Evolutionary conservation across 1,140 invertebrate genomes (phyloP).

Genomic region (Latrodectus geometricus): DNA sequence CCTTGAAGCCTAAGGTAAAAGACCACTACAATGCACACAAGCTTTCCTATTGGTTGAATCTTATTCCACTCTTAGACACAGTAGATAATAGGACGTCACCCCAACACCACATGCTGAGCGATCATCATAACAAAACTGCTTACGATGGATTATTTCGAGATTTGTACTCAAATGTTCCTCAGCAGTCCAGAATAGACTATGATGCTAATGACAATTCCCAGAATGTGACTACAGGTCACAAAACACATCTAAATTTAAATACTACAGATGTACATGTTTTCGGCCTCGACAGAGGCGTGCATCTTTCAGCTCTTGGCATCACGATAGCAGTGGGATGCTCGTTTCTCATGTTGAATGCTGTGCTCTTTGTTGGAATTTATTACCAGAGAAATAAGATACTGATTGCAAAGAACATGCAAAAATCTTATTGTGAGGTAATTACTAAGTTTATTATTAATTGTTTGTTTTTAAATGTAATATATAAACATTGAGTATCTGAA

Average conservation of each 20-base stretch:
- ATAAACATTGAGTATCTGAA: no score
- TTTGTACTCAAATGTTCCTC: slow-evolving; percentile 14
- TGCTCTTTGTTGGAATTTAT: slow-evolving; percentile 93
- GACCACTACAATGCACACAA: slow-evolving; percentile 91
- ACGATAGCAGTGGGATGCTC: slow-evolving; percentile 93
- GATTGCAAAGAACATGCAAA: slow-evolving; percentile 44
- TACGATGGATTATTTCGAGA: slow-evolving; percentile 62
- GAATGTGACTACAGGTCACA: not conserved
- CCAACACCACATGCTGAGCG: slow-evolving; percentile 51
- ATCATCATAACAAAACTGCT: slow-evolving; percentile 54
- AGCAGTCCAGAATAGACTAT: not conserved
- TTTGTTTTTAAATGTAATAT: no score
- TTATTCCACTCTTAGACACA: slow-evolving; percentile 87
- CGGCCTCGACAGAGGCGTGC: slow-evolving; percentile 73
- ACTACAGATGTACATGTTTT: slow-evolving; percentile 33
- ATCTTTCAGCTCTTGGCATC: slow-evolving; percentile 88
- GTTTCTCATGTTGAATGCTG: slow-evolving; percentile 87
- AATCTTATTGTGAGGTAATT: slow-evolving; percentile 35
- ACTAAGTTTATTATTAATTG: no score
- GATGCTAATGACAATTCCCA: not conserved
- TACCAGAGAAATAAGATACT: slow-evolving; percentile 83
- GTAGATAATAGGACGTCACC: slow-evolving; percentile 29
- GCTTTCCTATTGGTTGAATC: slow-evolving; percentile 89
- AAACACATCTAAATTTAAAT: not conserved
- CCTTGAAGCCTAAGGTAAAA: slow-evolving; percentile 78